These are phyloP conservation scores for Leucoma salicis DNA, from an alignment of 2,888 invertebrate species.

Conservation along the genomic window DNA sequence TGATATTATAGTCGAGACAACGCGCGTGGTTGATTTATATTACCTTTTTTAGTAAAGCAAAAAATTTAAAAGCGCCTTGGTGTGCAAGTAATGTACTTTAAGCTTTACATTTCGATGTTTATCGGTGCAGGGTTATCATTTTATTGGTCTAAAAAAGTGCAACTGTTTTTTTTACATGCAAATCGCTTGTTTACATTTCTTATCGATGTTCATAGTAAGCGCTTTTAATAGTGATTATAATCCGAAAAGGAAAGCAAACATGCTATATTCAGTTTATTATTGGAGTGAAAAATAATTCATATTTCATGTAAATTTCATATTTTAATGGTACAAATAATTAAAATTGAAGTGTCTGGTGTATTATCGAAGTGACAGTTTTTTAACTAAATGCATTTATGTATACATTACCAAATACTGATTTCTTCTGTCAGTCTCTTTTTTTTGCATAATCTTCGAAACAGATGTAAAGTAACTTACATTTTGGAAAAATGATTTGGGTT, in stretches of 20 bases:
- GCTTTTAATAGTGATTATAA: background rate
- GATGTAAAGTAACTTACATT: too few species aligned
- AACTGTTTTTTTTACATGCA: background rate
- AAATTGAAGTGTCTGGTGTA: too few species aligned
- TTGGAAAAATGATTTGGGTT: too few species aligned
- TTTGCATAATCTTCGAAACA: too few species aligned
- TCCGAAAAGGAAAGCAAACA: background rate
- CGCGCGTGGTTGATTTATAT: constrained; percentile 13
- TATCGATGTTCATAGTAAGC: background rate
- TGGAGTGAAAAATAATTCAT: too few species aligned
- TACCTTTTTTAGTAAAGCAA: background rate
- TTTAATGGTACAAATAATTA: too few species aligned
- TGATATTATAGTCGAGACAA: constrained; percentile 21
- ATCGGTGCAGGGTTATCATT: background rate
- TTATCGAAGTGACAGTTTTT: too few species aligned
- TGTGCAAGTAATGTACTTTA: background rate
- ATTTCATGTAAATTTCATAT: too few species aligned
- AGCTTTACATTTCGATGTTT: background rate
- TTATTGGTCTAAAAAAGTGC: too few species aligned
- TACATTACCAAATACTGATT: too few species aligned
- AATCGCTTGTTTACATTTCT: background rate
- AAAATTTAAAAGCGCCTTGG: background rate
- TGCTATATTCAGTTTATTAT: background rate
- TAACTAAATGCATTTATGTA: too few species aligned
- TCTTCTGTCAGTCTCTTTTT: too few species aligned